A percentile compares a stretch with the other conserved stretches of the same genome.
Evolutionary conservation across 2,797 vertebrate species (phyloP).

Genomic region (Neomorphus geoffroyi): DNA sequence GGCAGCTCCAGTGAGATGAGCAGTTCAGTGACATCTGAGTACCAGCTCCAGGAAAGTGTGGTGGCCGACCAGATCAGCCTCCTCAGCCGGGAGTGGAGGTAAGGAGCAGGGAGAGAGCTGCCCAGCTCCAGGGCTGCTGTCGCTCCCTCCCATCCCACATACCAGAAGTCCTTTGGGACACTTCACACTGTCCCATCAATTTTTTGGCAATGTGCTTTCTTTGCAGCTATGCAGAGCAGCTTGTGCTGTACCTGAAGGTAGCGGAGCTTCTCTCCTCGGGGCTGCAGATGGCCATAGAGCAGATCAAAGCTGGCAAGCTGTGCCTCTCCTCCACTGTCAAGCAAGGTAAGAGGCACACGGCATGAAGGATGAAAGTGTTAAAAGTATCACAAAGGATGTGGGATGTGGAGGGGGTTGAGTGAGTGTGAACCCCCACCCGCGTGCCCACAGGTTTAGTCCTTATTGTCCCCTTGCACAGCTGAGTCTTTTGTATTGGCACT

Average conservation of each 20-base stretch:
- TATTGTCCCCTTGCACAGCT: neutral
- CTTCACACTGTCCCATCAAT: rapidly evolving
- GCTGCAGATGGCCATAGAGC: constrained; percentile 88
- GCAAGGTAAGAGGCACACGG: constrained; percentile 79
- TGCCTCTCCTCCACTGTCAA: constrained; percentile 91
- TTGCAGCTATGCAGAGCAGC: constrained; percentile 91
- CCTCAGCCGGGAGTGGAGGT: constrained; percentile 95
- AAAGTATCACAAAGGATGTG: neutral
- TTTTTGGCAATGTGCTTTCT: neutral
- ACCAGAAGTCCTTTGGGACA: neutral
- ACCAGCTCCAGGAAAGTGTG: constrained; percentile 90
- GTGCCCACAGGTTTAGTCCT: neutral
- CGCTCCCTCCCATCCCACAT: rapidly evolving
- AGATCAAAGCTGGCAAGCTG: constrained; percentile 87
- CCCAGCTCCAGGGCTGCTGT: neutral
- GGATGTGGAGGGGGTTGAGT: neutral
- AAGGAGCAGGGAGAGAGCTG: neutral
- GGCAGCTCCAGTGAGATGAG: constrained; percentile 76
- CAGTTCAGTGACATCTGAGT: constrained; percentile 78
- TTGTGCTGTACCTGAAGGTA: constrained; percentile 94
- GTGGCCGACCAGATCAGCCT: constrained; percentile 97
- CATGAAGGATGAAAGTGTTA: neutral
- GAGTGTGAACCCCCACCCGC: neutral
- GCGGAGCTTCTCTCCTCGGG: constrained; percentile 90
- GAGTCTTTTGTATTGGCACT: neutral